A percentile compares a stretch with the other conserved stretches of the same genome.
These are phyloP conservation scores for Papilio demoleus DNA, from an alignment of 2,888 invertebrate genomes.

Conservation along the genomic window DNA sequence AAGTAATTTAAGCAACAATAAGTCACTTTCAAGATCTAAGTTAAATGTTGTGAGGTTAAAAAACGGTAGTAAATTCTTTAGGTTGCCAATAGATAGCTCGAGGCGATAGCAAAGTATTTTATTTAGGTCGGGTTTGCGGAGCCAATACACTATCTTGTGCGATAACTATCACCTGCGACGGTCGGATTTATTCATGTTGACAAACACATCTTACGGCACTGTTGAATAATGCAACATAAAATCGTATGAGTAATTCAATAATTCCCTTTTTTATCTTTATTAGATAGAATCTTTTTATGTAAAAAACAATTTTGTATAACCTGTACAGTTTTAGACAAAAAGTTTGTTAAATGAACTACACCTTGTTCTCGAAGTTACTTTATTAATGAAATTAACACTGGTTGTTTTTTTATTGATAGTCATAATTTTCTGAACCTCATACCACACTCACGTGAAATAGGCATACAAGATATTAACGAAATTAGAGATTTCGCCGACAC, in stretches of 20 bases:
- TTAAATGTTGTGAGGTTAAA: slow-evolving; percentile 29
- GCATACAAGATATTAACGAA: too few species aligned
- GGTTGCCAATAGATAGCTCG: slow-evolving; percentile 30
- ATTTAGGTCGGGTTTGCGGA: slow-evolving; percentile 31
- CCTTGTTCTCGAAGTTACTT: too few species aligned
- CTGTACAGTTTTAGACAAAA: too few species aligned
- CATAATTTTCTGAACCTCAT: too few species aligned
- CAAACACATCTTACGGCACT: slow-evolving; percentile 26
- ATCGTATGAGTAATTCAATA: slow-evolving; percentile 25
- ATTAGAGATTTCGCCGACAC: too few species aligned
- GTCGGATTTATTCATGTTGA: slow-evolving; percentile 15
- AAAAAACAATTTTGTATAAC: too few species aligned
- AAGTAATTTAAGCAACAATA: neutral
- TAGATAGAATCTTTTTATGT: too few species aligned
- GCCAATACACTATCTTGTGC: slow-evolving; percentile 26
- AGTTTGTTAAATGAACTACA: too few species aligned
- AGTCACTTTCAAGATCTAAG: slow-evolving; percentile 6
- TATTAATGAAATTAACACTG: too few species aligned
- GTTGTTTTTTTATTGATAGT: too few species aligned
- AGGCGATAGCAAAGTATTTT: slow-evolving; percentile 29
- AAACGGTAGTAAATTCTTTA: slow-evolving; percentile 32
- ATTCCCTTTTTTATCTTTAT: neutral
- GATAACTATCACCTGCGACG: slow-evolving; percentile 20
- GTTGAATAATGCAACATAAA: slow-evolving; percentile 30
- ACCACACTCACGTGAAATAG: too few species aligned